A percentile compares a stretch with the other conserved stretches of the same genome.
phyloP scores from a whole-genome alignment of 2,888 invertebrate species.

The Chymomyza fuscimana region DNA sequence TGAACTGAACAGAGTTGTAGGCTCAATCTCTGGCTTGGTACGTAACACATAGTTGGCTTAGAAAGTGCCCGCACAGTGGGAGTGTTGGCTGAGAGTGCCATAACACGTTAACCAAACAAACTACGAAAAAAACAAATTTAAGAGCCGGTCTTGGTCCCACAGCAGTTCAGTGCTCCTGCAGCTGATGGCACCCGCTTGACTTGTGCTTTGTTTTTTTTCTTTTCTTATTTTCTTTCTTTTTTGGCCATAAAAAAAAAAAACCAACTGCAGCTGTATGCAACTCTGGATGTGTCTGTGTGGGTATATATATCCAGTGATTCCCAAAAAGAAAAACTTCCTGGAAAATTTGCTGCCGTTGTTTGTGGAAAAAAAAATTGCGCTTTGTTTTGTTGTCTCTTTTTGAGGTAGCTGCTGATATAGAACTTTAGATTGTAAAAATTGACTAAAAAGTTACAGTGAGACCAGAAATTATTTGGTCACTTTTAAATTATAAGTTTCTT shows the following conservation, averaged over 20 bases:
- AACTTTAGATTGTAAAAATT: not conserved
- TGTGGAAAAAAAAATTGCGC: not conserved
- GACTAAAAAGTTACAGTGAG: too few relatives aligned
- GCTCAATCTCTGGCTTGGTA: constrained; percentile 16
- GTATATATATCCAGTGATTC: not conserved
- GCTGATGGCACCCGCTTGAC: constrained; percentile 10
- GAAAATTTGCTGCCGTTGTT: not conserved
- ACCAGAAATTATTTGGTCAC: too few relatives aligned
- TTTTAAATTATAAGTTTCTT: too few relatives aligned
- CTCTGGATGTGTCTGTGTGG: not conserved
- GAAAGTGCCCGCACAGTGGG: constrained; percentile 47
- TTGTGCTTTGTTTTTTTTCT: not conserved
- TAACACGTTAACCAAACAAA: constrained; percentile 2
- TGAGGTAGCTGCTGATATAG: not conserved
- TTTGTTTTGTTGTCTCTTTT: not conserved
- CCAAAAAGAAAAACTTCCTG: constrained; percentile 10
- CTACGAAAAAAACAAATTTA: constrained; percentile 1
- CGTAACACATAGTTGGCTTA: constrained; percentile 37
- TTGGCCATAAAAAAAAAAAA: not conserved
- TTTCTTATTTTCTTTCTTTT: not conserved
- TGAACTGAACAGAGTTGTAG: not conserved
- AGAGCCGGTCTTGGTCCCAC: not conserved
- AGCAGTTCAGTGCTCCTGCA: constrained; percentile 49
- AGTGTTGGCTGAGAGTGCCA: constrained; percentile 21
- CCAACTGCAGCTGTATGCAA: not conserved